Base-by-base conservation (phyloP, 2,888 invertebrate genomes). In the Cosmia trapezina region DNA sequence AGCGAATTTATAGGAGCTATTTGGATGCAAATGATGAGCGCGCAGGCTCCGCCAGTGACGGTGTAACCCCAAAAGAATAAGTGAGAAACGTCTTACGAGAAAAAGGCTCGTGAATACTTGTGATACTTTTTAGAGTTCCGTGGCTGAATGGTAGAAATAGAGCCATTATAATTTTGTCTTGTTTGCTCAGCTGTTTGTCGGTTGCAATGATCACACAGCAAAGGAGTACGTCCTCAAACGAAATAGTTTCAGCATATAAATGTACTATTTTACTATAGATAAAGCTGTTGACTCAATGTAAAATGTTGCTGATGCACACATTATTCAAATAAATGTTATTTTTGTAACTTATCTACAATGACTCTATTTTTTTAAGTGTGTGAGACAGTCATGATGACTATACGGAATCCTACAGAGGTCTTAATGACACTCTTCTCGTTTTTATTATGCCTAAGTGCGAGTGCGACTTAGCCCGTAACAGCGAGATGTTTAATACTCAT, bases 21-120 rank as follows among this genome's bases (percentile, higher is more conserved):
- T 95, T 95, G 94, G 94, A 96, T 95, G 95, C 95, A 96, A 96
- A 96, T 96, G 95, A 95, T 94, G 95, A 95, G 94, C 94, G 93
- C 91, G 87, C 89, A 89, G 93, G 92, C 93, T 89, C 88, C 91
- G 90, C 89, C 90, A 91, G 90, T 90, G 92, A 91, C 92, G 92
- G 90, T 91, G 90, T 93, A 93, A 93, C 93, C 93, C 93, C 93
- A 91, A 94, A 94, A 95, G 95, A 94, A 94, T 95, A 95, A 94
- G 94, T 93, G 94, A 94, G 94, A 93, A 94, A 91, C 93, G 93
- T 92, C 94, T 94, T 93, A 92, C 91, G 92, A 91, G 92, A 89
- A 92, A 92, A 94, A 92, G 91, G 91, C 91, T 92, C 91, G 89
- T 88, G 92, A 91, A 88, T 88, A 87, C 89, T 88, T 86, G 87